phyloP scores from a whole-genome alignment of 2,113 vertebrate genomes.

The Zootoca vivipara region DNA sequence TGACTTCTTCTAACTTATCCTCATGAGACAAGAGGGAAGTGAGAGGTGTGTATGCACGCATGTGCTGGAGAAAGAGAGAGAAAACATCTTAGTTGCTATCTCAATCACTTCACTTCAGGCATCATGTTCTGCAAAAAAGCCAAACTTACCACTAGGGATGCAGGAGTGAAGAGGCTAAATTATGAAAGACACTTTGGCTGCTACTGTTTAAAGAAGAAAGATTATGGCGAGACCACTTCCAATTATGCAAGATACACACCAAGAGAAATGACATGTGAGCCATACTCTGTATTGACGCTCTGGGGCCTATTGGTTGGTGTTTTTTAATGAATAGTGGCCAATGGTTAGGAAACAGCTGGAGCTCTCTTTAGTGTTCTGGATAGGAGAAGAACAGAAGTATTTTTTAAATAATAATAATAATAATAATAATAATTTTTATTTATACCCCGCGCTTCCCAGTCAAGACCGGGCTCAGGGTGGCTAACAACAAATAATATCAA shows the following conservation, averaged over 20 bases:
- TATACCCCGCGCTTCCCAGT: too few species aligned
- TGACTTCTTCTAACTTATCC: slow-evolving; percentile 18
- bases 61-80: not conserved
- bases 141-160: slow-evolving; percentile 3
- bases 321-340: not conserved
- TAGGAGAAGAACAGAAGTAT: not conserved
- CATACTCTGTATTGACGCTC: not conserved
- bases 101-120: slow-evolving; percentile 43
- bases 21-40: not conserved
- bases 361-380: not conserved
- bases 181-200: slow-evolving; percentile 53
- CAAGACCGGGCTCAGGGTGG: too few species aligned
- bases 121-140: slow-evolving; percentile 26
- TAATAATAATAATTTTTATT: too few species aligned
- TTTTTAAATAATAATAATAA: too few species aligned
- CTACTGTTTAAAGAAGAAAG: slow-evolving; percentile 46
- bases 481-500: too few species aligned
- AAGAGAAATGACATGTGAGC: slow-evolving; percentile 42
- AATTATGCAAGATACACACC: slow-evolving; percentile 40
- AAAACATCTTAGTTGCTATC: slow-evolving; percentile 33
- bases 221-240: slow-evolving; percentile 32
- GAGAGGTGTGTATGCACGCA: not conserved
- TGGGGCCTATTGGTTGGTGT: not conserved
- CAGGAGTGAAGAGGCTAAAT: slow-evolving; percentile 38
- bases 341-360: not conserved